Conservation (phyloP, 2,113 vertebrate genomes). For the Cyanocitta stelleri region DNA sequence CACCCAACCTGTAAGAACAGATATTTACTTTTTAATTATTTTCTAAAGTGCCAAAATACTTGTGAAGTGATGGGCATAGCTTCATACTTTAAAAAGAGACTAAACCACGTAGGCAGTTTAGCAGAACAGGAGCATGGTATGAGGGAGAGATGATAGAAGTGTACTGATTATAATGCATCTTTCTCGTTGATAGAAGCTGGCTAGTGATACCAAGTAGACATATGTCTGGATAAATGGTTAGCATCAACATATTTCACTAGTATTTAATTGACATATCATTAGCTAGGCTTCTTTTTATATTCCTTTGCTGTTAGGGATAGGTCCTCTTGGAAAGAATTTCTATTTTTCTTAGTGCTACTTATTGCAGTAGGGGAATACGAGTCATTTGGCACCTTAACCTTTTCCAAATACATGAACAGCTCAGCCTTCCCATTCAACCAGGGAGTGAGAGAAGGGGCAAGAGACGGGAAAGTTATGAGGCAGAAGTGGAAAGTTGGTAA, state of each 20-base stretch:
- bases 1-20: not conserved
- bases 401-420: constrained; percentile 10
- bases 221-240: not conserved
- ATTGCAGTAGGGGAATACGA: not conserved
- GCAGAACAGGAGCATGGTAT: not conserved
- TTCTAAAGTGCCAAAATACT: not conserved
- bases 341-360: not conserved
- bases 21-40: not conserved
- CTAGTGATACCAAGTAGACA: not conserved
- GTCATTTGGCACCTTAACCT: constrained; percentile 9
- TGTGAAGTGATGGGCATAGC: not conserved
- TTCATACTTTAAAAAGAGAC: not conserved
- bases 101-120: not conserved
- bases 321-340: not conserved
- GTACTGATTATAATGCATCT: not conserved
- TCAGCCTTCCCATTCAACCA: constrained; percentile 7
- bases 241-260: not conserved
- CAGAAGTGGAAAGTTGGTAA: constrained; percentile 1
- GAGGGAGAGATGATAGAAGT: not conserved
- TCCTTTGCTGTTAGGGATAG: not conserved
- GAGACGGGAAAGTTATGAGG: constrained; percentile 3
- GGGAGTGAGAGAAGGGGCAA: not conserved
- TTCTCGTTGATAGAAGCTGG: not conserved
- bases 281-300: constrained; percentile 4
- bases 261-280: not conserved